Evolutionary conservation across 2,113 vertebrate species (phyloP), one percentile per base, ranked within the genome.

Genomic region (Talpa occidentalis): DNA sequence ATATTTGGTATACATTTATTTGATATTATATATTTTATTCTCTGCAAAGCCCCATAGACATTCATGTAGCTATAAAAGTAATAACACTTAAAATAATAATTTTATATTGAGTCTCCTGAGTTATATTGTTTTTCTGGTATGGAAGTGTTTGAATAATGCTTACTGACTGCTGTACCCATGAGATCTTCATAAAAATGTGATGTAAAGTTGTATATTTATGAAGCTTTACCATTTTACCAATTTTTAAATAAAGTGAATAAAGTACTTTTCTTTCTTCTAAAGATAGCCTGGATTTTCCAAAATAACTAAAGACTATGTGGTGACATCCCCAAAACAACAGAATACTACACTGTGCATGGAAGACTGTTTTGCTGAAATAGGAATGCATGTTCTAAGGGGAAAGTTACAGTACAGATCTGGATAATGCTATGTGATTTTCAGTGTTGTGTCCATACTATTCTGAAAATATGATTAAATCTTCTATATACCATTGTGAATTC

Each of bases 31-130:
- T 22, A 73, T 88, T 90, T 95, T 94, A 82, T 80, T 94, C 44
- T n/a, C 21, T 95, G 60, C 1, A 94, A 92, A 94, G 5, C 40
- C 14, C 72, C 40, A 81, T 28, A 92, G 14, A 11, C 77, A 90
- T 95, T 92, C 64, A 24, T 90, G 86, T 69, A 24, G 37, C 73
- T 85, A 92, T 88, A 90, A 90, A 94, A 94, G 60, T 88, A 90
- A 92, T 90, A 90, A 62, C 67, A 85, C 76, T 91, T 87, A 97
- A 83, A 93, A 80, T 96, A 90, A 86, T 82, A 94, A 78, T 88
- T 94, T 85, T 82, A 77, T 70, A 82, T 30, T 32, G 14, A 83
- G 21, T 93, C 28, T 81, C 47, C 11, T 69, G 54, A 90, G 42
- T 88, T 90, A 69, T n/a, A 47, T 21, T 86, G 49, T 78, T 91